Base-by-base conservation (phyloP, 2,888 invertebrate genomes). In the Rhagium mordax region DNA sequence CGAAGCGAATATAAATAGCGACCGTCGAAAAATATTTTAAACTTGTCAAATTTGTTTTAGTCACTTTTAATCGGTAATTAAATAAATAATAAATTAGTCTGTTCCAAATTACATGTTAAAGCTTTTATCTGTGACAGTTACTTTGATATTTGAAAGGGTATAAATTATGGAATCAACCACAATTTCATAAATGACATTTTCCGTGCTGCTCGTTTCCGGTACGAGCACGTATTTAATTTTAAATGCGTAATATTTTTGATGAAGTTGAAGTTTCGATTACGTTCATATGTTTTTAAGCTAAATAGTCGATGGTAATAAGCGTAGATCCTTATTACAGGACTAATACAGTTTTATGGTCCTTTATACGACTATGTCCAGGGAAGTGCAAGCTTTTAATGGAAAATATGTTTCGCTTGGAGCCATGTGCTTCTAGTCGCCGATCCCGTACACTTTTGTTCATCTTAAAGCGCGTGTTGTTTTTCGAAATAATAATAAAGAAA, bases 151-250 rank as follows among this genome's bases (percentile, higher is more conserved):
- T 75, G 79, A 77, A 80, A 76, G 78, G 80, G 76, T 78, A 76
- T 82, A 78, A 81, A 82, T 82, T 79, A 82, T 82, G 78, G 71
- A 81, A 76, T 77, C 76, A 78, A 79, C 82, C 82, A 76, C 81
- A 81, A 81, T 82, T 82, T 80, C 82, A 81, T 81, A 82, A 82
- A 82, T 82, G 82, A 82, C 82, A 81, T 81, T 80, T 79, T 78
- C 79, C 81, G 76, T 78, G 81, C 79, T 77, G 78, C 70, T 77
- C 74, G 72, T 74, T 78, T 72, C 49, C 64, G 24, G 16, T 18
- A 13, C 16, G 51, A 48, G 51, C 27, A 29, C n/a, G 51, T 49
- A 24, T 64, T 49, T 48, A 59, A 59, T 59, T 24, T 48, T 47
- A 15, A n/a, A 24, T 48, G 3, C 10, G 13, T 15, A 21, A 24